Conservation (phyloP, 2,797 vertebrate genomes). For the Karalla daura region DNA sequence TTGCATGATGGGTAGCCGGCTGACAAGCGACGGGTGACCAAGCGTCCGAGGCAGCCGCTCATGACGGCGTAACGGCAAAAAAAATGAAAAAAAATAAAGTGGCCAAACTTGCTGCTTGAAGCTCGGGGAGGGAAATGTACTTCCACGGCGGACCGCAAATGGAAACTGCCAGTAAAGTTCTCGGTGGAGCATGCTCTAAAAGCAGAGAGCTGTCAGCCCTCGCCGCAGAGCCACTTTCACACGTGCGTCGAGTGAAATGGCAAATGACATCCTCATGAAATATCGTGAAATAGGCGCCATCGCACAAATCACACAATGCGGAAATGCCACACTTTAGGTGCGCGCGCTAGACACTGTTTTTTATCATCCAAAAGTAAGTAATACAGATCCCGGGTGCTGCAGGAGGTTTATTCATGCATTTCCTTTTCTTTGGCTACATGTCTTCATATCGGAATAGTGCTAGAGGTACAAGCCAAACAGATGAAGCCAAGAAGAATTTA, state of each 20-base stretch:
- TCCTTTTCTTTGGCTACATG: background rate
- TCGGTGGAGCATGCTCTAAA: slow-evolving; percentile 2
- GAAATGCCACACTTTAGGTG: background rate
- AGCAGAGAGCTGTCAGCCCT: slow-evolving; percentile 47
- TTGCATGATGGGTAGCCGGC: slow-evolving; percentile 52
- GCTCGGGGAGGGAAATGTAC: slow-evolving; percentile 28
- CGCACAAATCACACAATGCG: background rate
- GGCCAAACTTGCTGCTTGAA: slow-evolving; percentile 36
- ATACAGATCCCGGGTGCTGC: background rate
- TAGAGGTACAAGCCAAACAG: no score
- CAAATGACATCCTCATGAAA: background rate
- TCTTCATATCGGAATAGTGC: background rate
- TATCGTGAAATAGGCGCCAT: background rate
- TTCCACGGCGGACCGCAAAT: slow-evolving; percentile 11
- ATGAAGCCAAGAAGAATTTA: no score
- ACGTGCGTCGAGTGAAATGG: background rate
- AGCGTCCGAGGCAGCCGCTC: slow-evolving; percentile 42
- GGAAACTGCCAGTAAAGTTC: slow-evolving; percentile 19
- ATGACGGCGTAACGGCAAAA: slow-evolving; percentile 11
- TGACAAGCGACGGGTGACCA: slow-evolving; percentile 48
- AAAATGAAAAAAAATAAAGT: no score
- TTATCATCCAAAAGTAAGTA: background rate
- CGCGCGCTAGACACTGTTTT: background rate
- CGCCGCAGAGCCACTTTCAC: slow-evolving; percentile 17
- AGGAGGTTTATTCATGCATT: background rate